phyloP scores from a whole-genome alignment of 2,113 vertebrate genomes.

The Erpornis zantholeuca region DNA sequence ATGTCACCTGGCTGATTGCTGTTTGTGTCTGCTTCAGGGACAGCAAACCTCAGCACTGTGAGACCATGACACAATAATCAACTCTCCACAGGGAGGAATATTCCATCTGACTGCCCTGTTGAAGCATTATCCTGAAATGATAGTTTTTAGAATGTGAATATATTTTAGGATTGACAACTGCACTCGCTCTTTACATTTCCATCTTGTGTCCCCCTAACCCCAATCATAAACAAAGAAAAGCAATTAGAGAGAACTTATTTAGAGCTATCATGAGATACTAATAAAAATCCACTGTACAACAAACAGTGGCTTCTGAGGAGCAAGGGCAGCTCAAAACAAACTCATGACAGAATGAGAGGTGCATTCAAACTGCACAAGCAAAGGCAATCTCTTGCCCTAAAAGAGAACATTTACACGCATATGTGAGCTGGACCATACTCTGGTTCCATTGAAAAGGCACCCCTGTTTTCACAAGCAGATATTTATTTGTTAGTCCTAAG shows the following conservation, averaged over 20 bases:
- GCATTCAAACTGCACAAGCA: not conserved
- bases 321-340: not conserved
- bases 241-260: not conserved
- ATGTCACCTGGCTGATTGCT: not conserved
- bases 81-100: not conserved
- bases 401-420: not conserved
- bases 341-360: not conserved
- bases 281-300: not conserved
- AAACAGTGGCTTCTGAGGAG: not conserved
- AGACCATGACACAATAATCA: not conserved
- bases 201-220: not conserved
- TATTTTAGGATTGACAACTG: not conserved
- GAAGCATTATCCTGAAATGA: not conserved
- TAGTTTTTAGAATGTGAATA: not conserved
- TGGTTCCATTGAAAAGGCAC: not conserved
- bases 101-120: not conserved
- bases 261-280: not conserved
- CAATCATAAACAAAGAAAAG: not conserved
- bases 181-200: not conserved
- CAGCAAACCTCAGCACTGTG: not conserved
- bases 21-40: not conserved
- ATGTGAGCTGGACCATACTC: not conserved
- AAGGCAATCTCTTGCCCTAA: not conserved
- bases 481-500: not conserved
- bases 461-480: not conserved